Evolutionary conservation across 2,113 vertebrate genomes (phyloP), one percentile per base, ranked within the genome.

Genomic region (Esox niger): DNA sequence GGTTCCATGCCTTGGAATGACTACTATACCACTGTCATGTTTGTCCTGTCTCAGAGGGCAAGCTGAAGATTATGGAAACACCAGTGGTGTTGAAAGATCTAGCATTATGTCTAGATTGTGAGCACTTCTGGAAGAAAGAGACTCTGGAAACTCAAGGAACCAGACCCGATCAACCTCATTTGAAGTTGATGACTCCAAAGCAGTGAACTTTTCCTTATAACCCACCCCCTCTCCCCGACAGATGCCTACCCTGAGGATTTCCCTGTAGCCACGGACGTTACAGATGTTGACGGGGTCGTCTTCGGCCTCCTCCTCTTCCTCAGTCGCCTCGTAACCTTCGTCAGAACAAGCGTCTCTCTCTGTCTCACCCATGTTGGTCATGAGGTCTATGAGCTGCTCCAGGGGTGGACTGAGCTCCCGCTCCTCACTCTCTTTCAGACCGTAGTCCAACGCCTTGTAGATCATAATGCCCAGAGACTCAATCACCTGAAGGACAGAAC

Each of bases 371-470:
- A 91, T 91, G 79, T 98, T 98, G 78, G 95, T 97, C 97, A 99
- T 98, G 74, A 88, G 91, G 83, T 97, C 95, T 25, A 99, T 99
- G 77, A 99, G 95, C 76, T 94, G 91, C 88, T 99, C 97, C 71
- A 99, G 81, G 0, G 96, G 96, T 23, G 96, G 95, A 72, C 95
- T 99, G 60, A 99, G 90, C 71, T 99, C 96, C 60, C 97, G 77
- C 84, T 99, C 97, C 84, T 99, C 97, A 20, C 92, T 97, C 67
- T 98, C 96, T 88, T 98, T 97, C 88, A 99, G 90, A 2, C 97
- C 96, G 31, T 95, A 99, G 90, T 99, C 97, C 91, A 99, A 80
- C 59, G 97, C 97, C 84, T 98, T 98, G 87, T 99, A 99, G 85
- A 99, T 97, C 91, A 97, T 94, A 87, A 99, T 97, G 75, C 96